These are phyloP conservation scores for Triplophysa tibetana DNA, from an alignment of 2,113 vertebrate genomes.

Conservation along the genomic window DNA sequence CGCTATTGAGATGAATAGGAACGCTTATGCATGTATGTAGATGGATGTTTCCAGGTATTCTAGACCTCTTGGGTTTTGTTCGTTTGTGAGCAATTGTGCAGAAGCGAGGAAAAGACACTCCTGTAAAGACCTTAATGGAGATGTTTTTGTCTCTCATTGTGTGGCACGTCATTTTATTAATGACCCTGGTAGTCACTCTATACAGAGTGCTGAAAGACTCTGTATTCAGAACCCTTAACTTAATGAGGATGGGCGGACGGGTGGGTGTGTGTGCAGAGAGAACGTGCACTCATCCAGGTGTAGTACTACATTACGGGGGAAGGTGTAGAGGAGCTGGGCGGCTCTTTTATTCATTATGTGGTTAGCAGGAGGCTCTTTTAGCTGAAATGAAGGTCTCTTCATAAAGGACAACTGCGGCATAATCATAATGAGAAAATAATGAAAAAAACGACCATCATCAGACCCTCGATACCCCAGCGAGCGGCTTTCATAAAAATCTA, in stretches of 20 bases:
- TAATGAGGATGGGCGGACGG: constrained; percentile 1
- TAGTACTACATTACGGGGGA: constrained; percentile 2
- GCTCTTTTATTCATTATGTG: constrained; percentile 28
- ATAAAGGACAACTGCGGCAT: constrained; percentile 23
- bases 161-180: constrained; percentile 28
- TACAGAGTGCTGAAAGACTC: constrained; percentile 27
- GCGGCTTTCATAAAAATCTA: constrained; percentile 28
- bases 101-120: background rate
- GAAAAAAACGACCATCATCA: constrained; percentile 14
- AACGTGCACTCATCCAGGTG: constrained; percentile 7
- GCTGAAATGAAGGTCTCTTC: constrained; percentile 18
- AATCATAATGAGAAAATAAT: constrained; percentile 41
- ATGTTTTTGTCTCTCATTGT: constrained; percentile 19
- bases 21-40: too few species aligned
- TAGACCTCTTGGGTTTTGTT: background rate
- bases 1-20: too few species aligned
- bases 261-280: background rate
- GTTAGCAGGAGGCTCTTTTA: background rate
- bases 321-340: background rate
- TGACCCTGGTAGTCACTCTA: constrained; percentile 16
- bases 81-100: background rate
- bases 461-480: constrained; percentile 1
- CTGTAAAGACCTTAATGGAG: constrained; percentile 22
- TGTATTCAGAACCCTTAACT: constrained; percentile 24
- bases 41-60: too few species aligned